Percentiles rank a stretch among this genome's conserved stretches.
Conservation (phyloP, 1,140 invertebrate genomes). For the Lepidurus apus region DNA sequence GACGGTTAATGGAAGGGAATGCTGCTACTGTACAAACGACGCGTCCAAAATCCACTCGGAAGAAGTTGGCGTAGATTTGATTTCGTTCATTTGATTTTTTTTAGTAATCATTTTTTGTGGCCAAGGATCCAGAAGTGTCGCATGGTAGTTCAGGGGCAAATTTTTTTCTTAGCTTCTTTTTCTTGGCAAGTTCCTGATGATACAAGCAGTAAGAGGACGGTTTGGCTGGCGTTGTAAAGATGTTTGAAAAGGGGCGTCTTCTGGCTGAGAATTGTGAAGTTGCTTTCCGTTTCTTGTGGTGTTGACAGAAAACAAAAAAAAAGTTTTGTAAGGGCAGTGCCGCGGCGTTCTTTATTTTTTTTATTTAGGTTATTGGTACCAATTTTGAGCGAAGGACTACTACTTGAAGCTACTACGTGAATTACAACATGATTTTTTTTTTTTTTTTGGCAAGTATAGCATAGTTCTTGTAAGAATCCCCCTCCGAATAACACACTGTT, state of each 20-base stretch:
- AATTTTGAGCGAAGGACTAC: slow-evolving; percentile 10
- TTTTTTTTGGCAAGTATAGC: not conserved
- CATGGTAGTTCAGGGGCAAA: not conserved
- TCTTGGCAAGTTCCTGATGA: not conserved
- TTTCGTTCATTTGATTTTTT: not conserved
- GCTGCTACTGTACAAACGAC: slow-evolving; percentile 14
- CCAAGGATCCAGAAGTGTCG: not conserved
- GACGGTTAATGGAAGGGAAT: slow-evolving; percentile 6
- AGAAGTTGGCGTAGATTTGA: not conserved
- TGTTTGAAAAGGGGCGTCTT: not conserved
- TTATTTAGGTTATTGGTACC: slow-evolving; percentile 3
- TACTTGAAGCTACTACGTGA: slow-evolving; percentile 14
- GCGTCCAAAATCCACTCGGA: slow-evolving; percentile 16
- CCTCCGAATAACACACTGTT: slow-evolving; percentile 11
- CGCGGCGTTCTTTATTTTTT: not conserved
- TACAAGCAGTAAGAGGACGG: slow-evolving; percentile 4
- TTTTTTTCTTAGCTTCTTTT: not conserved
- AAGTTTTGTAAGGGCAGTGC: not conserved
- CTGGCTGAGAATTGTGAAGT: not conserved
- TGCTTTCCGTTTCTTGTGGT: slow-evolving; percentile 10
- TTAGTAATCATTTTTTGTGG: not conserved
- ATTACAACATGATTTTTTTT: slow-evolving; percentile 12
- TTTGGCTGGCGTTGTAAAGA: not conserved
- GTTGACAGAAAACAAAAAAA: not conserved
- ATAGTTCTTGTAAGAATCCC: slow-evolving; percentile 13